These are phyloP conservation scores for Chironomus tentans DNA, from an alignment of 2,888 invertebrate species.

Conservation along the genomic window DNA sequence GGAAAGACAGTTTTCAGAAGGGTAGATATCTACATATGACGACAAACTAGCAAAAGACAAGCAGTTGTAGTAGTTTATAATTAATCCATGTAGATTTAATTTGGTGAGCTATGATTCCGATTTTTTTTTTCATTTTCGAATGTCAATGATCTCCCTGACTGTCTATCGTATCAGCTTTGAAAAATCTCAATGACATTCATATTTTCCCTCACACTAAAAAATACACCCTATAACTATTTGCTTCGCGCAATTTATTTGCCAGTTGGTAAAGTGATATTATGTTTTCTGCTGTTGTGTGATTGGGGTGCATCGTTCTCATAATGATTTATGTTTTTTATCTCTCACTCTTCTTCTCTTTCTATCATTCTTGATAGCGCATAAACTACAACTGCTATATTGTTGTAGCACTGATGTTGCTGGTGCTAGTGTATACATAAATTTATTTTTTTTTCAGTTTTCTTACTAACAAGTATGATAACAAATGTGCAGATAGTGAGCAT, in stretches of 20 bases:
- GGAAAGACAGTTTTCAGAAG: not conserved
- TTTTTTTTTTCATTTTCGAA: not conserved
- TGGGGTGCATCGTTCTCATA: not conserved
- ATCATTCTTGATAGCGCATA: too few species aligned
- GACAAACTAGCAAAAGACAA: not conserved
- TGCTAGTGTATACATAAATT: not conserved
- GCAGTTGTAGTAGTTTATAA: not conserved
- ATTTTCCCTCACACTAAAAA: not conserved
- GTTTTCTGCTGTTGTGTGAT: not conserved
- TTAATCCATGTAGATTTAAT: conserved; percentile 8
- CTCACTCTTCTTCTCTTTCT: not conserved
- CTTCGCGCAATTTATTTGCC: conserved; percentile 1
- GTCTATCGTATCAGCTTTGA: not conserved
- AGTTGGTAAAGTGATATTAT: not conserved
- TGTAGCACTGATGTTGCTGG: not conserved
- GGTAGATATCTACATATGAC: not conserved
- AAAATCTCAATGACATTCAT: not conserved
- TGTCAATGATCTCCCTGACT: not conserved
- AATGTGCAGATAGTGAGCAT: not conserved
- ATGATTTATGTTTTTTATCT: conserved; percentile 8
- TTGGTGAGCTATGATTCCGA: not conserved
- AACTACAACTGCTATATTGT: not conserved
- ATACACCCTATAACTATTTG: not conserved
- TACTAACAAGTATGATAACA: not conserved
- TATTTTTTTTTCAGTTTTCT: not conserved